phyloP scores from a whole-genome alignment of 2,888 invertebrate species.

The Tenthredo scrophulariae region DNA sequence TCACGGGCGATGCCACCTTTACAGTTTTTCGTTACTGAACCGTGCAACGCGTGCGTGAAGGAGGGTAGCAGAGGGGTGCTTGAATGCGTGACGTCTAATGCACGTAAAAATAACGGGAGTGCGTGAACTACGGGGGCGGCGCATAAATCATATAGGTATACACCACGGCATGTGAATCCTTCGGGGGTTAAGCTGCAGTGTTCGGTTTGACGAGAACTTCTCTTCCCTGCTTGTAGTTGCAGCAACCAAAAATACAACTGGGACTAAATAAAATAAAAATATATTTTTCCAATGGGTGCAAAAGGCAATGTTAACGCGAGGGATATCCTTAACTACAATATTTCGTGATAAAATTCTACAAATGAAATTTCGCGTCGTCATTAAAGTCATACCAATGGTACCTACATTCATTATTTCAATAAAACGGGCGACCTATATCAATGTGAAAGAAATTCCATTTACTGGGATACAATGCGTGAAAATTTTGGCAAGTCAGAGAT shows the following conservation, averaged over 20 bases:
- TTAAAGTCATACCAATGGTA: neutral
- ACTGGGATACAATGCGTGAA: neutral
- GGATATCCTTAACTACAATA: neutral
- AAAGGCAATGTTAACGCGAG: neutral
- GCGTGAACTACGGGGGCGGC: conserved; percentile 48
- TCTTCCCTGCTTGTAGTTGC: neutral
- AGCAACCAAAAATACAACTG: neutral
- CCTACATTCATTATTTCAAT: neutral
- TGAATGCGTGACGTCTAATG: conserved; percentile 44
- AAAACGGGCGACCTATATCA: neutral
- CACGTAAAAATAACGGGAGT: conserved; percentile 54
- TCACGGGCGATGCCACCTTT: conserved; percentile 50
- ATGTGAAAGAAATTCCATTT: neutral
- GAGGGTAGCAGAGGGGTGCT: conserved; percentile 45
- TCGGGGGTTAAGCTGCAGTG: conserved; percentile 43
- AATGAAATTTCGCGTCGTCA: neutral
- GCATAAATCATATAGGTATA: conserved; percentile 43
- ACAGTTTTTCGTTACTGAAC: conserved; percentile 45
- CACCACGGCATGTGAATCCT: conserved; percentile 33
- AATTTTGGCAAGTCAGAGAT: neutral
- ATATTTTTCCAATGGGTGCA: neutral
- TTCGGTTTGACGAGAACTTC: conserved; percentile 32
- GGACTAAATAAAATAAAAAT: neutral
- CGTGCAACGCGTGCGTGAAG: conserved; percentile 20
- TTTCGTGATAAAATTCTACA: neutral